phyloP scores from a whole-genome alignment of 2,888 invertebrate genomes.

The Colostygia pectinataria region DNA sequence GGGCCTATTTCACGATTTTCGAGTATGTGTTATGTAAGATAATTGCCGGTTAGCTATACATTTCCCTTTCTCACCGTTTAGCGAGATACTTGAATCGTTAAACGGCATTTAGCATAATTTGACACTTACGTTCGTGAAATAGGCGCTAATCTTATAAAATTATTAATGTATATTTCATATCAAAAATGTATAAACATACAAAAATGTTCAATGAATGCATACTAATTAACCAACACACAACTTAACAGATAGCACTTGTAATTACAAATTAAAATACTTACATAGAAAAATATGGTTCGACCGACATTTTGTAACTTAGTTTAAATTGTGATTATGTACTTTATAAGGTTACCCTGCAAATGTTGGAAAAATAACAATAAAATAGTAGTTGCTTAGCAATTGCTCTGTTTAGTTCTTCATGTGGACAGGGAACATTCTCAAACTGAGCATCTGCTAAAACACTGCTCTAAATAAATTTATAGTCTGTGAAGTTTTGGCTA shows the following conservation, averaged over 20 bases:
- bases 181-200: constrained; percentile 5
- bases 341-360: constrained; percentile 61
- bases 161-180: constrained; percentile 42
- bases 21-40: too few species aligned
- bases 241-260: too few species aligned
- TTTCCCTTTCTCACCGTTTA: too few species aligned
- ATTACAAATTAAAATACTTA: constrained; percentile 16
- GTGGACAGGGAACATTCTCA: too few species aligned
- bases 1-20: too few species aligned
- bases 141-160: constrained; percentile 31
- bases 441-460: too few species aligned
- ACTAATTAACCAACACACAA: constrained; percentile 1
- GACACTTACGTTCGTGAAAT: too few species aligned
- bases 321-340: constrained; percentile 53
- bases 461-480: constrained; percentile 27
- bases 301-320: constrained; percentile 46
- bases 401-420: too few species aligned
- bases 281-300: constrained; percentile 41
- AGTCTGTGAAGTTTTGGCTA: constrained; percentile 48
- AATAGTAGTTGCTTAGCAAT: too few species aligned
- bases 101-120: too few species aligned
- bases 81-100: too few species aligned
- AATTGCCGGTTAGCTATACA: too few species aligned
- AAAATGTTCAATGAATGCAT: not conserved
- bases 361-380: constrained; percentile 43